phyloP scores from a whole-genome alignment of 2,113 vertebrate genomes.

The Spea multiplicata region DNA sequence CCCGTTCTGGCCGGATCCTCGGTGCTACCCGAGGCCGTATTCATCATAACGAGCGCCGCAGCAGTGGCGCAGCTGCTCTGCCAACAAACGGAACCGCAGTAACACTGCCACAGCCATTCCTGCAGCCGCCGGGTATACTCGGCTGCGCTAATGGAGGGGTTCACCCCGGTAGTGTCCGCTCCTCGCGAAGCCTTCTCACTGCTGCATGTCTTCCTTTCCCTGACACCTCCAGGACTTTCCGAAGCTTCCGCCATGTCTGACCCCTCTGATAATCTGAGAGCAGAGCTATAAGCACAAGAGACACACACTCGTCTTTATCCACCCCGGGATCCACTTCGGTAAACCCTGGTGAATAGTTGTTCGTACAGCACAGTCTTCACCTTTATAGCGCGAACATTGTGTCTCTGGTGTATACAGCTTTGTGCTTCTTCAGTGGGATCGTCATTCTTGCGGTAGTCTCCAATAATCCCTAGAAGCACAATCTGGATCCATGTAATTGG shows the following conservation, averaged over 20 bases:
- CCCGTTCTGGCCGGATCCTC: background rate
- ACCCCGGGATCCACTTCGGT: background rate
- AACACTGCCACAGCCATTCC: conserved; percentile 89
- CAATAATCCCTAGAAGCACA: too few relatives aligned
- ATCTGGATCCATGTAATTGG: too few relatives aligned
- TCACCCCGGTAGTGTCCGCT: background rate
- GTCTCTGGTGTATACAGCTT: too few relatives aligned
- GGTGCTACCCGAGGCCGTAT: conserved; percentile 28
- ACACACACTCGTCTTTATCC: background rate
- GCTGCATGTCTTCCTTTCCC: conserved; percentile 10
- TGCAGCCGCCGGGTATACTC: conserved; percentile 83
- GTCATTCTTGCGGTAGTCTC: too few relatives aligned
- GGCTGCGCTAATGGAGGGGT: conserved; percentile 61
- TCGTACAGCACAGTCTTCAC: too few relatives aligned
- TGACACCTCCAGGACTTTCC: background rate
- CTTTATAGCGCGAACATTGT: too few relatives aligned
- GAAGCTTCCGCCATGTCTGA: conserved; percentile 26
- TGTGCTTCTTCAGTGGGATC: too few relatives aligned
- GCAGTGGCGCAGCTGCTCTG: conserved; percentile 65
- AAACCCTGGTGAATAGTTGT: background rate
- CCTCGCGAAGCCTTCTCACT: background rate
- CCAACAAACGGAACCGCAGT: conserved; percentile 82
- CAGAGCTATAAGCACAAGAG: background rate
- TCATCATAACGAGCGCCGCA: conserved; percentile 26
- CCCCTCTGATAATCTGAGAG: background rate